These are phyloP conservation scores for Micronycteris hirsuta DNA, from an alignment of 2,113 vertebrate genomes.

Conservation along the genomic window DNA sequence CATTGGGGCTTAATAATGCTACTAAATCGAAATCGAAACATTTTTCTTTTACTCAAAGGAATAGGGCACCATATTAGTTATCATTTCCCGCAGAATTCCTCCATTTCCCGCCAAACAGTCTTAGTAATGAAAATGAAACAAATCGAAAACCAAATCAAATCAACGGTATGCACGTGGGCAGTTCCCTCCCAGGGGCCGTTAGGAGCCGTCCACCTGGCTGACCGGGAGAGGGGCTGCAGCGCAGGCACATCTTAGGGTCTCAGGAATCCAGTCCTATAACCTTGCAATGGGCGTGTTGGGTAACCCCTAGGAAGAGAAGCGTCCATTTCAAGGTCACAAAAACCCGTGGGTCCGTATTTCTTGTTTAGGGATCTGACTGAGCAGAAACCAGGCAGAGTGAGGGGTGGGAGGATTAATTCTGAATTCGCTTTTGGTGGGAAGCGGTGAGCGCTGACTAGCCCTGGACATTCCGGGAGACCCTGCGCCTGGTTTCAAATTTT, in stretches of 20 bases:
- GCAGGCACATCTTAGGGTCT: fast-evolving
- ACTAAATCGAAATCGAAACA: neutral
- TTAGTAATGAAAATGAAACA: neutral
- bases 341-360: neutral
- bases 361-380: neutral
- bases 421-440: fast-evolving
- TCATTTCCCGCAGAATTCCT: neutral
- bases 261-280: fast-evolving
- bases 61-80: neutral
- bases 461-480: neutral
- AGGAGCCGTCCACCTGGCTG: fast-evolving
- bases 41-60: neutral
- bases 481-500: neutral
- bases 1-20: neutral
- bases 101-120: neutral
- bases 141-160: neutral
- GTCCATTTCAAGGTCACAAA: neutral
- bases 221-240: neutral
- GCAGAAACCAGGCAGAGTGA: neutral
- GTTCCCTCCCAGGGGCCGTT: neutral
- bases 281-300: neutral
- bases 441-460: fast-evolving
- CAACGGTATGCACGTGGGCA: fast-evolving
- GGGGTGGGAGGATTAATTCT: neutral
- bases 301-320: too few relatives aligned